Base-by-base conservation (phyloP, 2,113 vertebrate species). In the Labeo rohita region DNA sequence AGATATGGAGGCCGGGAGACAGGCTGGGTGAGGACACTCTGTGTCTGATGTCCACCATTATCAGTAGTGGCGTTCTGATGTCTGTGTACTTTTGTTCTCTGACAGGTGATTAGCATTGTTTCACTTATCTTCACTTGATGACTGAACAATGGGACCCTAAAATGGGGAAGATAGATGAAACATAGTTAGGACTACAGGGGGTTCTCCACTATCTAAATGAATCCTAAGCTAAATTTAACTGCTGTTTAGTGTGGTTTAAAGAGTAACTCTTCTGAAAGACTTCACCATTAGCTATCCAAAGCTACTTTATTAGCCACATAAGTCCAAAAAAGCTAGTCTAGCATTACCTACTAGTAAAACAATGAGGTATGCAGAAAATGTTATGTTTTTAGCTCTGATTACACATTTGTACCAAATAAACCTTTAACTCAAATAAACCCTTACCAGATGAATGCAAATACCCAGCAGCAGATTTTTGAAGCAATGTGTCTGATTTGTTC, bases 51-150 rank as follows among this genome's bases (percentile, higher is more conserved):
- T 72, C 65, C 80, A 66, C 50, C 47, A 49, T 76, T 89, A 90
- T 90, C 87, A 85, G 84, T 61, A 39, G 77, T 74, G 52, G 80
- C 80, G 21, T 59, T 76, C 77, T 78, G 83, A 87, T 80, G 77
- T 66, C 63, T 18, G 43, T 83, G 82, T 77, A 75, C 88, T 43
- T 82, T 76, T 80, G 73, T 79, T 49, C 52, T 45, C 61, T 63
- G 63, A 73, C 36, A 80, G 86, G 85, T 80, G 89, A 90, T 90
- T 83, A 84, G 79, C 83, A 86, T 28, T 82, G 84, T 84, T 84
- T 63, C 52, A 47, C 86, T 89, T 88, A 91, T 91, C 90, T 90
- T 59, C 59, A 61, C n/a, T 61, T n/a, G 54, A 85, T 75, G 85
- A 68, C 73, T 80, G 73, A 76, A 90, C 89, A 88, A 89, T 84